Evolutionary conservation across 1,140 invertebrate species (phyloP), one percentile per base, ranked within the genome.

Genomic region (Phenacoccus solenopsis): DNA sequence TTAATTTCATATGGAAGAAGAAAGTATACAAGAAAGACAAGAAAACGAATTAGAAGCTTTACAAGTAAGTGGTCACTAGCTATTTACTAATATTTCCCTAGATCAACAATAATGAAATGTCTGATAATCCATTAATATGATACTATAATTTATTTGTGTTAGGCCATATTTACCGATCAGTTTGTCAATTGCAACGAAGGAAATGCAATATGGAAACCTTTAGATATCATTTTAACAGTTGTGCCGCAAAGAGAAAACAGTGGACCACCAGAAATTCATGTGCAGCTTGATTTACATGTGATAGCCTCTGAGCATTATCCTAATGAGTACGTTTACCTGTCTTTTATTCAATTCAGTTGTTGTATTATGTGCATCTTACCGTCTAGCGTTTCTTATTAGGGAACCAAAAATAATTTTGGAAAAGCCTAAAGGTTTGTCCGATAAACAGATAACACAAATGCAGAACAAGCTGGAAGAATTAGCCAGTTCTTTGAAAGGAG

Each of bases 281-380:
- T 83, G 0, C 80, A 83, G 76, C 81, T 90, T 24, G 86, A 89
- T 77, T 77, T 93, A 57, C 84, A 86, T 73, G 78, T 92, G 1
- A 83, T 79, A 13, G 91, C 89, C 74, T 78, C 82, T 3, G 76
- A 82, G 21, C 82, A 81, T 59, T 92, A 92, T 81, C 90, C 90
- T 67, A 83, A 89, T 74, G 78, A 84, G 87, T 89, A 67, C 71
- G 28, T 20, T 32, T 21, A n/a, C 20, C 69, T 70, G 20, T 68
- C 12, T 22, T 72, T 69, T 56, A 12, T 57, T 67, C 71, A 72
- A 24, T 70, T 64, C 24, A 24, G 38, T 38, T 9, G n/a, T n/a
- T n/a, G 21, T 67, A 70, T 68, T 71, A 71, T 68, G 20, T 73
- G 25, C 13, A 70, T 73, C 74, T 56, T 69, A n/a, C n/a, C n/a